These are phyloP conservation scores for Eupithecia subumbrata DNA, from an alignment of 2,888 invertebrate species.

Conservation along the genomic window DNA sequence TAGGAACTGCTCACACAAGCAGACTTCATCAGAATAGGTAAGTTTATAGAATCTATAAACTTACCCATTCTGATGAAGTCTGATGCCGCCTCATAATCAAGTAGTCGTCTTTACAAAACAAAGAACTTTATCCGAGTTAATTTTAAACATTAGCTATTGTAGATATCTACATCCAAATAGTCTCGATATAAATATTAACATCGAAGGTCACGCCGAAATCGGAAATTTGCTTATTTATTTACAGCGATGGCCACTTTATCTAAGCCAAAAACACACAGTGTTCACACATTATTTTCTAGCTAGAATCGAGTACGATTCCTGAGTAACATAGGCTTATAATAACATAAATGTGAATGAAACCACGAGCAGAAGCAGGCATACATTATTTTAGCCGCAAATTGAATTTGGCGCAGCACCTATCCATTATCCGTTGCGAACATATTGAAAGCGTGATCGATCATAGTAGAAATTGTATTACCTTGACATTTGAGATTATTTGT, in stretches of 20 bases:
- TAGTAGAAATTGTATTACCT: conserved; percentile 16
- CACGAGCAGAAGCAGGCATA: not conserved
- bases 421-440: conserved; percentile 26
- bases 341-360: not conserved
- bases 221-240: not conserved
- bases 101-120: too few species aligned
- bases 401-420: conserved; percentile 13
- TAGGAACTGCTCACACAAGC: not conserved
- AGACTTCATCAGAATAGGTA: not conserved
- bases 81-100: not conserved
- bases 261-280: not conserved
- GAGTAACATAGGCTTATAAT: not conserved
- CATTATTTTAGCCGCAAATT: conserved; percentile 8
- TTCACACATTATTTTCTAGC: not conserved
- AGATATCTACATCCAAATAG: not conserved
- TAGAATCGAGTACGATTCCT: not conserved
- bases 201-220: not conserved
- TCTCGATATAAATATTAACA: not conserved
- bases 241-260: not conserved
- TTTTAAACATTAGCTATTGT: not conserved
- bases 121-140: too few species aligned
- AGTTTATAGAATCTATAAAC: too few species aligned
- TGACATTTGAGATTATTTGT: conserved; percentile 21
- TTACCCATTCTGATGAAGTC: too few species aligned
- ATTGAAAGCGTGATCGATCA: conserved; percentile 33